phyloP scores from a whole-genome alignment of 2,113 vertebrate genomes.

The Zosterops lateralis region DNA sequence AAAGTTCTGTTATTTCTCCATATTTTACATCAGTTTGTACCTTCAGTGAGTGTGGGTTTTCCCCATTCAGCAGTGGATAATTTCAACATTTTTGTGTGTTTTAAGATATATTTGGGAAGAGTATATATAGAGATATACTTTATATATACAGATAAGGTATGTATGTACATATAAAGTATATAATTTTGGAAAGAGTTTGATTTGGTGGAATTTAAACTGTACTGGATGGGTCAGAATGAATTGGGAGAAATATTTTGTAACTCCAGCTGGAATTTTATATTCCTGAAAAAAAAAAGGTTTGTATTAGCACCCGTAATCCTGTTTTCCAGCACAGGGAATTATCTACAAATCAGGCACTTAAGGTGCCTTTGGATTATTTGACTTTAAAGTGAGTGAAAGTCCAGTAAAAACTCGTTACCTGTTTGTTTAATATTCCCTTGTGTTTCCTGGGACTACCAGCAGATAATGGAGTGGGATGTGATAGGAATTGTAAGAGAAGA shows the following conservation, averaged over 20 bases:
- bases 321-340: background rate
- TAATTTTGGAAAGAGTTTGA: background rate
- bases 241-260: background rate
- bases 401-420: background rate
- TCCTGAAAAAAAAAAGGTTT: background rate
- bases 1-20: background rate
- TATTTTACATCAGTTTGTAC: fast-evolving
- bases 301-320: background rate
- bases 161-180: background rate
- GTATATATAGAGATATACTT: background rate
- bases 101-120: background rate
- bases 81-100: background rate
- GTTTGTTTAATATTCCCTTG: background rate
- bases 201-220: background rate
- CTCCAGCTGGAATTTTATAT: background rate
- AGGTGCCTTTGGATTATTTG: background rate
- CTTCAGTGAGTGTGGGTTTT: background rate
- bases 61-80: background rate
- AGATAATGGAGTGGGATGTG: background rate
- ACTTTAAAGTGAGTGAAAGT: background rate
- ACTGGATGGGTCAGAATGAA: background rate
- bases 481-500: background rate
- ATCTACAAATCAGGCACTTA: background rate
- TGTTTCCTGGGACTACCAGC: background rate
- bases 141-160: too few species aligned